phyloP scores from a whole-genome alignment of 2,888 invertebrate species.

The Pocota personata region DNA sequence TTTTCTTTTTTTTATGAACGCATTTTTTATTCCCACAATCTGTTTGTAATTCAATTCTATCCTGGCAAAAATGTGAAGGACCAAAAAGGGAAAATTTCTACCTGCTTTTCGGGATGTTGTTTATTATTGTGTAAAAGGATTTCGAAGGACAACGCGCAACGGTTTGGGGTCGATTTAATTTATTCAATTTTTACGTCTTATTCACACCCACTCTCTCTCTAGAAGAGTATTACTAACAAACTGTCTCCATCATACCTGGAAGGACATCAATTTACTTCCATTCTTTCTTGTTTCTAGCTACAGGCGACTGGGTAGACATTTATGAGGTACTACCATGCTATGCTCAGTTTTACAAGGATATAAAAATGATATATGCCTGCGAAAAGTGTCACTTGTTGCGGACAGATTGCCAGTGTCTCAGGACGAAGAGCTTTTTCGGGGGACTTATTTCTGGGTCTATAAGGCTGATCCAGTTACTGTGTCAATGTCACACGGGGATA shows the following conservation, averaged over 20 bases:
- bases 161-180: slow-evolving; percentile 52
- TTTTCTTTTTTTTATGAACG: slow-evolving; percentile 28
- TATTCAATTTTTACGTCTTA: slow-evolving; percentile 63
- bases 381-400: slow-evolving; percentile 79
- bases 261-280: slow-evolving; percentile 55
- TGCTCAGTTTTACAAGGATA: slow-evolving; percentile 68
- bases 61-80: slow-evolving; percentile 12
- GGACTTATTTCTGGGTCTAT: slow-evolving; percentile 48
- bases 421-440: not conserved
- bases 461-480: slow-evolving; percentile 67
- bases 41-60: slow-evolving; percentile 66
- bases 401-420: slow-evolving; percentile 56
- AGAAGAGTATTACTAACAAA: not conserved
- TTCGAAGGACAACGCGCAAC: not conserved
- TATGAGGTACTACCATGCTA: slow-evolving; percentile 76
- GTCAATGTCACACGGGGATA: slow-evolving; percentile 65
- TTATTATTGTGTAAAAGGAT: slow-evolving; percentile 58
- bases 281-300: not conserved
- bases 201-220: slow-evolving; percentile 44
- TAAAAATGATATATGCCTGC: slow-evolving; percentile 80
- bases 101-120: slow-evolving; percentile 40
- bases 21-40: slow-evolving; percentile 58
- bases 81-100: not conserved
- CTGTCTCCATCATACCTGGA: slow-evolving; percentile 44
- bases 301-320: slow-evolving; percentile 65